These are phyloP conservation scores for Plutomurus gul DNA, from an alignment of 1,140 invertebrate genomes.

Conservation along the genomic window DNA sequence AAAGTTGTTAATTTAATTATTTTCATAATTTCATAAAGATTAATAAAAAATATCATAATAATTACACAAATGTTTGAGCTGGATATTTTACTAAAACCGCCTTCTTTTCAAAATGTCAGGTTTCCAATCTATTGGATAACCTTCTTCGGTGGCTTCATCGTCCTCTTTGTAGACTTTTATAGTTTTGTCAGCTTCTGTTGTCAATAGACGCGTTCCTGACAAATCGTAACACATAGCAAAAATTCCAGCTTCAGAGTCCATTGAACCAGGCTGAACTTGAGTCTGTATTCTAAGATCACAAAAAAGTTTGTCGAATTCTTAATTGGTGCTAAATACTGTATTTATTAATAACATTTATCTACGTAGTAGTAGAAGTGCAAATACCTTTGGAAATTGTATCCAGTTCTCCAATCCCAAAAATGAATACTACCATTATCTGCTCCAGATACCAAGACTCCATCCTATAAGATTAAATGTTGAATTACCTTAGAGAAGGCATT, in stretches of 20 bases:
- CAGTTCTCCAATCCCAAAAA: conserved; percentile 99
- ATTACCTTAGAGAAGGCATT: neutral
- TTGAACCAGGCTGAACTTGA: conserved; percentile 96
- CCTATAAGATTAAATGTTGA: conserved; percentile 56
- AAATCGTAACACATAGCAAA: conserved; percentile 95
- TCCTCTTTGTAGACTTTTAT: conserved; percentile 99
- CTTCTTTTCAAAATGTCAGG: conserved; percentile 90
- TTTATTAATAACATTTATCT: no score
- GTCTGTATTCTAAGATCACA: conserved; percentile 64
- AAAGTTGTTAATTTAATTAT: neutral
- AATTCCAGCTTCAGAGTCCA: conserved; percentile 97
- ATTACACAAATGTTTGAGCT: no score
- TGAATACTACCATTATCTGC: conserved; percentile 98
- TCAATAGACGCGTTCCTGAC: conserved; percentile 89
- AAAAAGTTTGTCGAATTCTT: neutral
- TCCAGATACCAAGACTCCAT: conserved; percentile 95
- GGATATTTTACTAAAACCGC: conserved; percentile 68
- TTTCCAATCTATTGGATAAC: conserved; percentile 95
- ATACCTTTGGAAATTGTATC: conserved; percentile 94
- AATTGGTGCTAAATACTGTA: neutral
- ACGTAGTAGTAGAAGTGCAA: neutral
- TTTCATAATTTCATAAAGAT: neutral
- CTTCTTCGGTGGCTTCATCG: conserved; percentile 92
- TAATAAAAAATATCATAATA: neutral
- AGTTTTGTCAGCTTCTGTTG: conserved; percentile 98